phyloP scores from a whole-genome alignment of 1,140 invertebrate species.

The Pteromalus puparum region DNA sequence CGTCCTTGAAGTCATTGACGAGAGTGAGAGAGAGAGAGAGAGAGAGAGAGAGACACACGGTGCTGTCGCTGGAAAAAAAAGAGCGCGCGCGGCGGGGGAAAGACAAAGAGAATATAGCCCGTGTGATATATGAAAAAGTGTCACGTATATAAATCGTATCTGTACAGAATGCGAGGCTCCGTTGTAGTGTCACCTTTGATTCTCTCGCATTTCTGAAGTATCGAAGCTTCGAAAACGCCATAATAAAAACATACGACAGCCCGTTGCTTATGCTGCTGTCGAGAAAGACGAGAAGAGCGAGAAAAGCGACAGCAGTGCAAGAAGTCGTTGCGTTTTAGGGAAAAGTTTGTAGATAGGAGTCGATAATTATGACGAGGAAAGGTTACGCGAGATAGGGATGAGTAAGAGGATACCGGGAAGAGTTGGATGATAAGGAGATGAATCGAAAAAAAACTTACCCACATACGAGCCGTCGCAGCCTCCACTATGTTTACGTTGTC shows the following conservation, averaged over 20 bases:
- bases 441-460: conserved; percentile 66
- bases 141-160: neutral
- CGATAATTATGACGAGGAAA: neutral
- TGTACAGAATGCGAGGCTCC: neutral
- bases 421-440: neutral
- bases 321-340: neutral
- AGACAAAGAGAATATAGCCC: too few species aligned
- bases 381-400: too few species aligned
- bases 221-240: neutral
- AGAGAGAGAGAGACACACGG: neutral
- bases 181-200: neutral
- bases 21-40: neutral
- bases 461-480: conserved; percentile 65
- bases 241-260: conserved; percentile 43
- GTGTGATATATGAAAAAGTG: neutral
- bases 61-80: neutral
- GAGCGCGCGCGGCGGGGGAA: neutral
- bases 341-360: neutral
- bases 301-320: neutral
- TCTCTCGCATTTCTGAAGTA: neutral
- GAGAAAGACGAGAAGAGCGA: neutral
- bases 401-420: neutral
- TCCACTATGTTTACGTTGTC: conserved; percentile 73
- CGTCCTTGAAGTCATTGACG: conserved; percentile 15
- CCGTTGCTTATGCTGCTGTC: neutral